These are phyloP conservation scores for cat (Felis catus) DNA, from an alignment of 2,113 vertebrate genomes.

Conservation along the genomic window DNA sequence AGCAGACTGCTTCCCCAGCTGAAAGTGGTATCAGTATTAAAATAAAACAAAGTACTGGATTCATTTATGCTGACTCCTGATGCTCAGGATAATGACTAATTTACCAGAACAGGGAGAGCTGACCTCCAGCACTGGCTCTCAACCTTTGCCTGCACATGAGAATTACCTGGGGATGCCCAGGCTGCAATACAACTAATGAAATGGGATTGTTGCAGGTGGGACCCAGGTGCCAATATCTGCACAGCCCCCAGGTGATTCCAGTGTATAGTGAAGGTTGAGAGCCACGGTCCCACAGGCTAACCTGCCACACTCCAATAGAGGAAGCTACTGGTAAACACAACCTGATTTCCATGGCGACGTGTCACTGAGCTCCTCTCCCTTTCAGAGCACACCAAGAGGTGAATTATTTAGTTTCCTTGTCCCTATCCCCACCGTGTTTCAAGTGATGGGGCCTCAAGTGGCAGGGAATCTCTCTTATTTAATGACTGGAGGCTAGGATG, in stretches of 20 bases:
- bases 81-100: neutral
- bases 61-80: slow-evolving; percentile 21
- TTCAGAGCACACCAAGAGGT: neutral
- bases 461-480: neutral
- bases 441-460: neutral
- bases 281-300: neutral
- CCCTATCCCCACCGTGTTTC: neutral
- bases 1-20: neutral
- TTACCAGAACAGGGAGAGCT: neutral
- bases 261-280: neutral
- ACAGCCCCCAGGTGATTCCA: neutral
- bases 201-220: neutral
- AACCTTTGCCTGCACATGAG: neutral
- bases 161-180: neutral
- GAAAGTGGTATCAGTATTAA: neutral
- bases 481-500: neutral
- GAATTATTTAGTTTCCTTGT: slow-evolving; percentile 47
- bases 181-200: neutral
- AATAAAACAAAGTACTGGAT: neutral
- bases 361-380: neutral
- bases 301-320: neutral
- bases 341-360: slow-evolving; percentile 50
- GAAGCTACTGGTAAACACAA: slow-evolving; percentile 56
- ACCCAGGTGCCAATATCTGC: neutral
- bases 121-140: neutral